Percentiles rank a stretch among this genome's conserved stretches.
These are phyloP conservation scores for Trypoxylus dichotomus DNA, from an alignment of 1,140 invertebrate species.

Conservation along the genomic window DNA sequence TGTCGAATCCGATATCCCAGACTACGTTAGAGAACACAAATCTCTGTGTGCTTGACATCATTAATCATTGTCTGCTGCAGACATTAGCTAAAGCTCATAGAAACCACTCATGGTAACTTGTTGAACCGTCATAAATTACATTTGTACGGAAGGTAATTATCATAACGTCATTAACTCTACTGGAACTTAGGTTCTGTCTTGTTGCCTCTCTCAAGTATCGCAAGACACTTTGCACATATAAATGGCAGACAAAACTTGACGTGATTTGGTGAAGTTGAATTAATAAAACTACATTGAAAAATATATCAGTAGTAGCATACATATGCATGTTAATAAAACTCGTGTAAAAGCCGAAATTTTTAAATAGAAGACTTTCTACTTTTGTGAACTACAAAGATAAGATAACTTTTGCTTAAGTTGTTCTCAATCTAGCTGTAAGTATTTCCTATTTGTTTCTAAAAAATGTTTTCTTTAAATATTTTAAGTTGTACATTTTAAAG, in stretches of 20 bases:
- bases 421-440: too few species aligned
- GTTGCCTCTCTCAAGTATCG: not conserved
- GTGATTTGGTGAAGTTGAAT: too few species aligned
- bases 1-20: not conserved
- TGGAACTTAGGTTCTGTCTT: not conserved
- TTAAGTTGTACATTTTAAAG: too few species aligned
- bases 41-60: not conserved
- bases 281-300: too few species aligned
- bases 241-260: not conserved
- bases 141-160: slow-evolving; percentile 1
- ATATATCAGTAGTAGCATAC: too few species aligned
- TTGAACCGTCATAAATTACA: slow-evolving; percentile 21
- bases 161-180: slow-evolving; percentile 11
- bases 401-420: too few species aligned
- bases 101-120: slow-evolving; percentile 8
- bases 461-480: too few species aligned
- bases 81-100: slow-evolving; percentile 4
- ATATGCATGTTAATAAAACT: too few species aligned
- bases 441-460: too few species aligned
- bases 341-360: too few species aligned
- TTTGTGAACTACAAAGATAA: too few species aligned
- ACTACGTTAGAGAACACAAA: not conserved
- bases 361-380: too few species aligned
- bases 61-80: slow-evolving; percentile 21
- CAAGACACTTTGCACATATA: not conserved